A percentile compares a stretch with the other conserved stretches of the same genome.
phyloP scores from a whole-genome alignment of 1,140 invertebrate species.

The Calephelis virginiensis region DNA sequence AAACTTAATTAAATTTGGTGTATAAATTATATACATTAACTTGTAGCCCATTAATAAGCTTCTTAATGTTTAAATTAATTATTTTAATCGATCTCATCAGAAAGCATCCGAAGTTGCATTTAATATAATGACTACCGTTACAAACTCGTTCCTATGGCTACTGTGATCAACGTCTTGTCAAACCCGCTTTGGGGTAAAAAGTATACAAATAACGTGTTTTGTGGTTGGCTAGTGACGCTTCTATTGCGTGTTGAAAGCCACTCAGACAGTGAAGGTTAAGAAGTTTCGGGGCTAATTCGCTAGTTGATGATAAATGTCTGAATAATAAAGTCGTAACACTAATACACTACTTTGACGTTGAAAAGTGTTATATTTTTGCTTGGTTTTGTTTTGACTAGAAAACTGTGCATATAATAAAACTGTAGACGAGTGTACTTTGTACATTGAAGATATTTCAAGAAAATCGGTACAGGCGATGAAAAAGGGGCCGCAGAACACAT shows the following conservation, averaged over 20 bases:
- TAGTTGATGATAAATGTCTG: conserved; percentile 32
- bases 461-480: no score
- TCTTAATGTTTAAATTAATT: not conserved
- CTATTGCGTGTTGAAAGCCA: conserved; percentile 45
- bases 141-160: conserved; percentile 8
- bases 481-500: no score
- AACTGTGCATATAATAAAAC: no score
- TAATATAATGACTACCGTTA: conserved; percentile 5
- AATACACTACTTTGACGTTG: not conserved
- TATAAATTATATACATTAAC: not conserved
- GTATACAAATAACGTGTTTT: not conserved
- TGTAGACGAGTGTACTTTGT: no score
- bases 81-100: not conserved
- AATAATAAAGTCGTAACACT: conserved; percentile 40
- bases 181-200: conserved; percentile 24
- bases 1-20: not conserved
- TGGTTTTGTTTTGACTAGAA: no score
- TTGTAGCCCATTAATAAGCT: not conserved
- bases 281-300: conserved; percentile 48
- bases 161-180: conserved; percentile 1
- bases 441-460: no score
- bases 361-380: not conserved
- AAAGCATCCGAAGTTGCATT: conserved; percentile 1
- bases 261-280: conserved; percentile 46
- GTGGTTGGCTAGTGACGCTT: conserved; percentile 37